Conservation (phyloP, 35 echinoderm and acorn worm genomes). For the Anneissia japonica region DNA sequence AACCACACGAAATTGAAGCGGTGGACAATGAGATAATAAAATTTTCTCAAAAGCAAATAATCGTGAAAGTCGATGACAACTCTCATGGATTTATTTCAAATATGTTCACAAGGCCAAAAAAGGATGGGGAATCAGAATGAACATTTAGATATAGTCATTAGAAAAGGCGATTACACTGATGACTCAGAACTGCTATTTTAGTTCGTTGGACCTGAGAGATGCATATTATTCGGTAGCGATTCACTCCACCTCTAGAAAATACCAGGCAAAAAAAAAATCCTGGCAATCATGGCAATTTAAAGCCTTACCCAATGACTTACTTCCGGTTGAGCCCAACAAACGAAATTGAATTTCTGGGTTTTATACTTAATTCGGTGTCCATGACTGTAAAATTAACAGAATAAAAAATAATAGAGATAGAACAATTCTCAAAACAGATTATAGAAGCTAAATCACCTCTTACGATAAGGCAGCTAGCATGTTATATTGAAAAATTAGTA, state of each 20-base stretch:
- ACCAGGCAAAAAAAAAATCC: neutral
- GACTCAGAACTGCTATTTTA: neutral
- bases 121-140: slow-evolving; percentile 42
- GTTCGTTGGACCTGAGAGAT: neutral
- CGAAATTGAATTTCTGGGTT: slow-evolving; percentile 22
- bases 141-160: slow-evolving; percentile 34
- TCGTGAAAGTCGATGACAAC: neutral
- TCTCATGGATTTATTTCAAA: slow-evolving; percentile 16
- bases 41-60: slow-evolving; percentile 17
- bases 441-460: neutral
- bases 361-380: slow-evolving; percentile 6
- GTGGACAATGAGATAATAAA: slow-evolving; percentile 13
- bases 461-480: slow-evolving; percentile 6
- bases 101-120: slow-evolving; percentile 46
- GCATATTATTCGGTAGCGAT: slow-evolving; percentile 1
- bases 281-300: slow-evolving; percentile 24
- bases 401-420: neutral
- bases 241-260: neutral
- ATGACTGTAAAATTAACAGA: slow-evolving; percentile 18
- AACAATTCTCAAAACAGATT: neutral
- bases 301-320: slow-evolving; percentile 24
- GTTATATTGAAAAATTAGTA: slow-evolving; percentile 20
- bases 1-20: neutral
- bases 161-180: slow-evolving; percentile 31
- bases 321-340: neutral